These are phyloP conservation scores for Drosophila crucigera DNA, from an alignment of 2,888 invertebrate genomes.

Conservation along the genomic window DNA sequence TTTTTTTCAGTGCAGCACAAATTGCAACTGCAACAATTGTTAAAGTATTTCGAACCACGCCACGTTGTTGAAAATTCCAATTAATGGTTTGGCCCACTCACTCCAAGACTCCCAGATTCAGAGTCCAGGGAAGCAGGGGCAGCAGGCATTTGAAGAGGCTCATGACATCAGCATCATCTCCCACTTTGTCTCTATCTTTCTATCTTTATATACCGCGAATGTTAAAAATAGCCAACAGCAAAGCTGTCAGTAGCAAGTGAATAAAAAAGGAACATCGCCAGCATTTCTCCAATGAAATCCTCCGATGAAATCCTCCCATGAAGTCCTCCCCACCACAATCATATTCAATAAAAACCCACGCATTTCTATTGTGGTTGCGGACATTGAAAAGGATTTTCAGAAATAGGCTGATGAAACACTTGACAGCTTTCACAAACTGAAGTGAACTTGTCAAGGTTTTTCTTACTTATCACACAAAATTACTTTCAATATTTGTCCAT, in stretches of 20 bases:
- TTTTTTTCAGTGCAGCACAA: neutral
- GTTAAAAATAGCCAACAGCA: constrained; percentile 35
- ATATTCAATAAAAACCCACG: constrained; percentile 26
- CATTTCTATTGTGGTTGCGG: constrained; percentile 6
- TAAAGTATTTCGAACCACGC: neutral
- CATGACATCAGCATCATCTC: constrained; percentile 54
- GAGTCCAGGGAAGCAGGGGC: neutral
- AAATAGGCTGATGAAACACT: constrained; percentile 9
- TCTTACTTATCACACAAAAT: neutral
- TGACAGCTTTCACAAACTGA: constrained; percentile 3
- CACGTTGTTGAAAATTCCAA: constrained; percentile 28
- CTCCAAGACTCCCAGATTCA: constrained; percentile 5
- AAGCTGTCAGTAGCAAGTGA: constrained; percentile 54
- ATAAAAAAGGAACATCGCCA: neutral
- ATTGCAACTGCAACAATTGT: constrained; percentile 16
- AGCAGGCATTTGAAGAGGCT: constrained; percentile 23
- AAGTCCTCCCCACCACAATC: neutral
- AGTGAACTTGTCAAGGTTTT: neutral
- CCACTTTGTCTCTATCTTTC: neutral
- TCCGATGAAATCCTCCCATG: constrained; percentile 18
- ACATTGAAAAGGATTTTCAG: constrained; percentile 6
- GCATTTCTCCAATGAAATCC: constrained; percentile 18
- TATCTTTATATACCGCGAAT: neutral
- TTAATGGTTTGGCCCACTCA: constrained; percentile 26
- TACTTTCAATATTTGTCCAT: neutral